Base-by-base conservation (phyloP, 2,888 invertebrate genomes). In the Diadegma fenestrale region DNA sequence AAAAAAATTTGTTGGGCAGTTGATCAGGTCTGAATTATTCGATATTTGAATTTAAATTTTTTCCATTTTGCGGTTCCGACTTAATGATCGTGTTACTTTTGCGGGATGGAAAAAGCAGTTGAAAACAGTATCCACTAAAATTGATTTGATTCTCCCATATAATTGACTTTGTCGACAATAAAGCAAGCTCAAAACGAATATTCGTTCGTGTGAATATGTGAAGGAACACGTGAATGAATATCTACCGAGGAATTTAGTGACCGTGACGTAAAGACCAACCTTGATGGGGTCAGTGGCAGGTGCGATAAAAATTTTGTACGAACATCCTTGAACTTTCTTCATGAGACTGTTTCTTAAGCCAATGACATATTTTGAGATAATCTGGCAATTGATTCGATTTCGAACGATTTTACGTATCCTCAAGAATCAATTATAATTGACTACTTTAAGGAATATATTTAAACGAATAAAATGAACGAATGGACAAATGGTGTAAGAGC, bases 271-370 rank as follows among this genome's bases (percentile, higher is more conserved):
- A 63, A 22, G 64, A 22, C 19, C 4, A 33, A 64, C 63, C 63
- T 63, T 33, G 80, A 80, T 51, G 72, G 37, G 71, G 71, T 63
- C 72, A 63, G 48, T 41, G 61, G 61, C 61, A 22, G 22, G 22
- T 48, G 4, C 43, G 61, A 41, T 68, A 6, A 26, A 17, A 77
- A 26, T 54, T 45, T 63, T 58, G 12, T 22, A 77, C 51, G 54
- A 26, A 17, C 8, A 22, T 77, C 22, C 26, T 37, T 63, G 30
- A 14, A 12, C 22, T 19, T 41, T 41, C 22, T 66, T 66, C 22
- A 22, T 14, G 41, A 41, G 22, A 66, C 41, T 41, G 2, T 41
- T 66, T 22, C 10, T 30, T 45, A 45, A n/a, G 5, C 17, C 14
- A n/a, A 6, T 26, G 17, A 68, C 43, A 26, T 71, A 10, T 33